phyloP scores from a whole-genome alignment of 1,140 invertebrate genomes.

The Brachionus asplanchnoidis region DNA sequence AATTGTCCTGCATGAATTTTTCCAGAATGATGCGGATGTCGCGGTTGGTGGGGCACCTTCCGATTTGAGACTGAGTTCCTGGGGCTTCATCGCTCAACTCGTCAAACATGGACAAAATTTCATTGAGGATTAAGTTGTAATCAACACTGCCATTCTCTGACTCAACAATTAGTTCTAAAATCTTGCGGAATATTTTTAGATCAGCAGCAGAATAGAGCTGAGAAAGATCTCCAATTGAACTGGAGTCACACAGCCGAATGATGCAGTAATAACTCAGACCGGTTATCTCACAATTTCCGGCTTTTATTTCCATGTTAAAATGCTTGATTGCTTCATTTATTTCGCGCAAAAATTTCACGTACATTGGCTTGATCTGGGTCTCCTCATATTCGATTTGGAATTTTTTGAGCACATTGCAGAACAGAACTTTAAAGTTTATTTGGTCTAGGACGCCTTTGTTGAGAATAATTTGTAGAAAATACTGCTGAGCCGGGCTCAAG shows the following conservation, averaged over 20 bases:
- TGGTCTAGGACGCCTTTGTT: conserved; percentile 29
- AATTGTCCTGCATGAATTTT: conserved; percentile 18
- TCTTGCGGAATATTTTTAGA: conserved; percentile 24
- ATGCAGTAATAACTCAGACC: conserved; percentile 31
- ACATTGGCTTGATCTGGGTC: not conserved
- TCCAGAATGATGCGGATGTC: conserved; percentile 1
- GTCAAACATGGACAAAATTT: not conserved
- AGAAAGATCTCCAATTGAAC: not conserved
- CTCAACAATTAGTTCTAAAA: conserved; percentile 21
- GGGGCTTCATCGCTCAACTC: not conserved
- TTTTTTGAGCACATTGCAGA: conserved; percentile 36
- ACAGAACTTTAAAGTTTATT: conserved; percentile 25
- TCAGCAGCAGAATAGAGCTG: not conserved
- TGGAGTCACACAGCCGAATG: conserved; percentile 1
- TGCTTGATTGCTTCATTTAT: conserved; percentile 18
- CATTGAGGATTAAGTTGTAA: not conserved
- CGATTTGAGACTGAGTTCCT: not conserved
- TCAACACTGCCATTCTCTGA: conserved; percentile 12
- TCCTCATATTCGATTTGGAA: conserved; percentile 30
- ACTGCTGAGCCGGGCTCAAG: conserved; percentile 27
- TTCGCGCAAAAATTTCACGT: conserved; percentile 37
- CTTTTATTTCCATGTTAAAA: conserved; percentile 37
- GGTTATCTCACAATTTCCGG: conserved; percentile 32
- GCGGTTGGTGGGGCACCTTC: not conserved
- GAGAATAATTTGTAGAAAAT: conserved; percentile 31